Base-by-base conservation (phyloP, 1,140 invertebrate genomes). In the Papilio machaon region DNA sequence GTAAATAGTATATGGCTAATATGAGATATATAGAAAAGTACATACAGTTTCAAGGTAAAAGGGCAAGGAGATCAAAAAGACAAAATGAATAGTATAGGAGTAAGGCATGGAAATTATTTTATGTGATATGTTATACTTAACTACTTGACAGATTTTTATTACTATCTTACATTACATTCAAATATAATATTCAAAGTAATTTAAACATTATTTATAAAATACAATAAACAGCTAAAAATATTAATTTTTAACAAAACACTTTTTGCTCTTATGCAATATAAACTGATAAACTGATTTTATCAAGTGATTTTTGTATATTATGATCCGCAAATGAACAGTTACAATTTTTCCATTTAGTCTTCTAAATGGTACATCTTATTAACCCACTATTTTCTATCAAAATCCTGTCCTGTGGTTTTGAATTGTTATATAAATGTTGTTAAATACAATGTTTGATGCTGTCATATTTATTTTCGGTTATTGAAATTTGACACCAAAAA, bases 301-400 rank as follows among this genome's bases (percentile, higher is more conserved):
- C 64, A 67, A 35, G 64, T 67, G 64, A 67, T 67, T 38, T 67
- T 67, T 67, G 30, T 35, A 13, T 54, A 17, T 54, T 54, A 17
- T 15, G 6, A 60, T 60, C 19, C 9, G 7, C 17, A 60, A 60
- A 60, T 9, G 8, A 11, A 49, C 47, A 49, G 47, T 11, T 49
- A 9, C 47, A 2, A 10, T 11, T 49, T 49, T 49, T 13, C 8
- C 47, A 49, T 5, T 49, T 49, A 10, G 1, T 2, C 47, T 3
- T 49, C 10, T 49, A 13, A 10, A 13, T 58, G 54, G n/a, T 58
- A 19, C 7, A 58, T 9, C 9, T 19, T 2, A 19, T 19, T 2
- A 19, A 58, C 17, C 0, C 54, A 58, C 15, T 2, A 49, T 13
- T 49, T 49, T 11, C 47, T 0, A 49, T 49, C 47, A 49, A 9